A percentile compares a stretch with the other conserved stretches of the same genome.
These are phyloP conservation scores for Apis dorsata DNA, from an alignment of 1,140 invertebrate species.

Conservation along the genomic window DNA sequence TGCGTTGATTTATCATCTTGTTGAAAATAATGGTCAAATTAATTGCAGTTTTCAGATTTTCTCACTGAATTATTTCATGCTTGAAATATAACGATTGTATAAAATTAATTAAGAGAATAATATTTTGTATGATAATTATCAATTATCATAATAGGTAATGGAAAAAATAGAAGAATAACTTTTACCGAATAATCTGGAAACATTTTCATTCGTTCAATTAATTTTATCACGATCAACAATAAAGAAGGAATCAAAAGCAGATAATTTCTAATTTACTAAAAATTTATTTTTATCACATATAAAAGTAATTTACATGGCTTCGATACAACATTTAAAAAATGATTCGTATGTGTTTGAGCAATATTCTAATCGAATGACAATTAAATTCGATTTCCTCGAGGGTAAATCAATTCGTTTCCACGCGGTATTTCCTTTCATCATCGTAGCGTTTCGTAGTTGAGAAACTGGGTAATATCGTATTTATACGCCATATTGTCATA, in stretches of 20 bases:
- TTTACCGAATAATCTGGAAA: too few species aligned
- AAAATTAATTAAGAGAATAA: too few species aligned
- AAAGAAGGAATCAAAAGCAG: background rate
- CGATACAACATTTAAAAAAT: constrained; percentile 28
- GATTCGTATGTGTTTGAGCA: constrained; percentile 44
- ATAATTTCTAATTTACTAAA: constrained; percentile 20
- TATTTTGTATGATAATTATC: too few species aligned
- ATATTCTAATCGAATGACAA: constrained; percentile 23
- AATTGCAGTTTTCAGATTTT: too few species aligned
- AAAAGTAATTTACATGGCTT: constrained; percentile 46
- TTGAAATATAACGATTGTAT: too few species aligned
- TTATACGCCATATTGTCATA: background rate
- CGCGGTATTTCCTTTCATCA: too few species aligned
- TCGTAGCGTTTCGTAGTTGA: background rate
- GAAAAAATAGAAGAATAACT: too few species aligned
- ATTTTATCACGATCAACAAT: background rate
- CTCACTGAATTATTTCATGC: too few species aligned
- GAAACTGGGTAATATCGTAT: background rate
- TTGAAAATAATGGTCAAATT: too few species aligned
- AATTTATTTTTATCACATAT: constrained; percentile 43
- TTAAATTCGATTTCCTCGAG: constrained; percentile 7
- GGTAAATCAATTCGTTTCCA: background rate
- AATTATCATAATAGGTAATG: too few species aligned
- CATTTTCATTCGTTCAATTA: background rate
- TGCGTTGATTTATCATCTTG: too few species aligned